Evolutionary conservation across 2,888 invertebrate species (phyloP).

Genomic region (Drosophila lutescens): DNA sequence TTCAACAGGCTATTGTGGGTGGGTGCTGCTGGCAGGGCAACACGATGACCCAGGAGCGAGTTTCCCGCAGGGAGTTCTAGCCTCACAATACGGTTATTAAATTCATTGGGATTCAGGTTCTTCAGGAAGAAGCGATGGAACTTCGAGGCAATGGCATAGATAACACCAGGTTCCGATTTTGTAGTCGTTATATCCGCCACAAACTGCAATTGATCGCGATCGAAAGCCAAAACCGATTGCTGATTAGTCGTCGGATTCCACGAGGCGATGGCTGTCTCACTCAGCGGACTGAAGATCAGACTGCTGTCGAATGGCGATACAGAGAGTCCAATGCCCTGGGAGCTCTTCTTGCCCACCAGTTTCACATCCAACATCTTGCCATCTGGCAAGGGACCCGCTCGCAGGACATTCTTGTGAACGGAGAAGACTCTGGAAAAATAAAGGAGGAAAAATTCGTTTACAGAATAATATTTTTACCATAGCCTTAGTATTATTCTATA

Average conservation of each 20-base stretch:
- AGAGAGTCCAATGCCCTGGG: constrained; percentile 91
- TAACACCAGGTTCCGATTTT: constrained; percentile 88
- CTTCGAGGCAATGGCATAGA: constrained; percentile 91
- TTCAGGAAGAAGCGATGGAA: constrained; percentile 92
- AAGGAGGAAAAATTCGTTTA: too few relatives aligned
- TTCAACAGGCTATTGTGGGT: constrained; percentile 54
- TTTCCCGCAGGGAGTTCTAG: constrained; percentile 79
- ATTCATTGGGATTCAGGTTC: constrained; percentile 88
- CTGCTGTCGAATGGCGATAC: constrained; percentile 90
- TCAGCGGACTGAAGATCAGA: constrained; percentile 91
- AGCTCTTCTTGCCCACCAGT: constrained; percentile 92
- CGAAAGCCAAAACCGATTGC: constrained; percentile 90
- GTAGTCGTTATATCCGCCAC: constrained; percentile 90
- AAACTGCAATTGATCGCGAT: constrained; percentile 90
- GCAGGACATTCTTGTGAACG: constrained; percentile 89
- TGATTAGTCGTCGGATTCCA: constrained; percentile 91
- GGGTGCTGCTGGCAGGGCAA: constrained; percentile 39
- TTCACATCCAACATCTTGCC: constrained; percentile 90
- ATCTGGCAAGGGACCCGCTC: constrained; percentile 89
- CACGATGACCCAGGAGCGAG: constrained; percentile 36
- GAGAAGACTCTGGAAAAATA: constrained; percentile 88
- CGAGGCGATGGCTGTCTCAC: constrained; percentile 91
- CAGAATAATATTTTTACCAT: too few relatives aligned
- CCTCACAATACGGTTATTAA: constrained; percentile 90
- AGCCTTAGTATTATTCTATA: too few relatives aligned